Evolutionary conservation across 2,888 invertebrate species (phyloP).

Genomic region (Scaptomyza parva): DNA sequence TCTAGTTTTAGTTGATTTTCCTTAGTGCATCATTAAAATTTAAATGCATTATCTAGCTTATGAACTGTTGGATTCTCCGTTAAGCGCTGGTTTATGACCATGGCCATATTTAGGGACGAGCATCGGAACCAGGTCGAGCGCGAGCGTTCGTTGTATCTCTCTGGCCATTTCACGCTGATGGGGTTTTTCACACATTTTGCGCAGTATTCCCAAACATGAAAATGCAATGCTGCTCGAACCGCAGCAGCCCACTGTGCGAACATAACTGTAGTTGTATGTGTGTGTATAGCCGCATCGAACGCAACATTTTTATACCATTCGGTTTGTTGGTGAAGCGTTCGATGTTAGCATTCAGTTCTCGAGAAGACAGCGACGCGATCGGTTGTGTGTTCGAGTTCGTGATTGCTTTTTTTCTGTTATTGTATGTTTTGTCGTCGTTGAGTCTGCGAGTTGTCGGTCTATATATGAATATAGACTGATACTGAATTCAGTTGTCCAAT

Average conservation of each 20-base stretch:
- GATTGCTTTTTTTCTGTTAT: neutral
- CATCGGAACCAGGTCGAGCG: constrained; percentile 20
- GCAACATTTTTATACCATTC: constrained; percentile 43
- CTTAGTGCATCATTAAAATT: constrained; percentile 26
- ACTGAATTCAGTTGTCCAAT: constrained; percentile 35
- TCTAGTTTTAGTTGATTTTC: neutral
- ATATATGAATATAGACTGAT: constrained; percentile 27
- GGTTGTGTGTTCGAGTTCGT: constrained; percentile 50
- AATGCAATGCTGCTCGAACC: neutral
- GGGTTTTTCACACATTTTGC: constrained; percentile 45
- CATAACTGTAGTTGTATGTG: constrained; percentile 7
- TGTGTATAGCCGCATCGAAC: constrained; percentile 35
- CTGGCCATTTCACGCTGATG: constrained; percentile 34
- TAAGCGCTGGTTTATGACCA: constrained; percentile 31
- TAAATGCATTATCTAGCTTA: constrained; percentile 21
- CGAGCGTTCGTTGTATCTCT: constrained; percentile 5
- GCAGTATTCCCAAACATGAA: constrained; percentile 23
- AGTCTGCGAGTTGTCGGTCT: constrained; percentile 35
- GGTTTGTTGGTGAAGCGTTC: constrained; percentile 45
- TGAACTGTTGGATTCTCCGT: constrained; percentile 30
- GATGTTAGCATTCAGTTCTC: constrained; percentile 71
- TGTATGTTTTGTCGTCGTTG: constrained; percentile 12
- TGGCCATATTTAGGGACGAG: constrained; percentile 40
- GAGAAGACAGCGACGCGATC: constrained; percentile 69
- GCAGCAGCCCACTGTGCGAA: constrained; percentile 62